Evolutionary conservation across 92 coral and sea anemone genomes (phyloP), one percentile per base, ranked within the genome.

Genomic region (Heteractis magnifica): DNA sequence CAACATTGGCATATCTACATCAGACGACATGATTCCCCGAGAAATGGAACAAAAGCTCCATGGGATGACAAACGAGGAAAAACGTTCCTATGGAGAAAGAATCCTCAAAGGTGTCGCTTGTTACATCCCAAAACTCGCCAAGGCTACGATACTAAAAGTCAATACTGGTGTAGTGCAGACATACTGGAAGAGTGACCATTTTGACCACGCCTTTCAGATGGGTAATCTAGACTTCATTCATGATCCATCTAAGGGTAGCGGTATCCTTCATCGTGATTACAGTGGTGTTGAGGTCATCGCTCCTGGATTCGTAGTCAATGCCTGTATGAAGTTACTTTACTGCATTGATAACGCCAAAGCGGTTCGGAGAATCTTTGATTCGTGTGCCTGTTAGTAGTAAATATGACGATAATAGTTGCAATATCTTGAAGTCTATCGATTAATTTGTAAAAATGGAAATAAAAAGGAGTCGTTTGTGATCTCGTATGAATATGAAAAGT

Each of bases 301-400:
- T 19, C 87, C 92, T 5, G 90, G 95, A 4, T 92, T 80, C 58
- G 85, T 92, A 9, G 81, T 89, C 18, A 92, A 92, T 81, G 88
- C 95, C 0, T 89, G 95, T 56, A 92, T 92, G 91, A 92, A 92
- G 75, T 82, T 92, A 12, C 56, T 92, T 8, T 92, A 75, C 64
- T 89, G 92, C 48, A 50, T 60, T 11, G 83, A 84, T 60, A 92
- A 92, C 71, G 95, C 92, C 12, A 78, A 72, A 60, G 49, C 77
- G 13, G 89, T 92, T 51, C 80, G 80, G 6, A 77, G 12, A 19
- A 59, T 52, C 19, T 83, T 52, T 15, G 65, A 77, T 11, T 34
- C 77, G 1, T 34, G 44, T 34, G 3, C 44, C 44, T 34, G 44
- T 34, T 34, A 34, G 44, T 34, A 34, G 44, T 34, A 34, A 34